phyloP scores from a whole-genome alignment of 2,797 vertebrate genomes.

The Sylvilagus floridanus region DNA sequence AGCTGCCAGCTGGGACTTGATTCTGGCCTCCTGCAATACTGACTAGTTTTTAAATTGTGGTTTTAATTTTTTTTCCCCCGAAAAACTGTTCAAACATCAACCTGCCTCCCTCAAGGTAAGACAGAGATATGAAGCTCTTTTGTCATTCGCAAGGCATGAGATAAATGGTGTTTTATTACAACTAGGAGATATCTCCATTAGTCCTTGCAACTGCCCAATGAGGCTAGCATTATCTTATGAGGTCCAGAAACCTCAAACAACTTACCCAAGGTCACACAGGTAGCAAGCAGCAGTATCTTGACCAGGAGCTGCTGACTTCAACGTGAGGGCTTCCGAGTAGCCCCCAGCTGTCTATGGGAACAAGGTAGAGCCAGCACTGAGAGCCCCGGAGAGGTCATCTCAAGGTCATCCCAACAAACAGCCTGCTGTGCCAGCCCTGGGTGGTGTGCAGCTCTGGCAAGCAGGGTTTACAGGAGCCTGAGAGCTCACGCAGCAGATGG shows the following conservation, averaged over 20 bases:
- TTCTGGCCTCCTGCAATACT: neutral
- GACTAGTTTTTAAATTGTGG: neutral
- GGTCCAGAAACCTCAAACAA: slow-evolving; percentile 26
- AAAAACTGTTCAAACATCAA: neutral
- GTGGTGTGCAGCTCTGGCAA: slow-evolving; percentile 71
- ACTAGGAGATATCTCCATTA: neutral
- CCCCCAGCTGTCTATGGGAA: slow-evolving; percentile 64
- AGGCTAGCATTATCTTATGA: slow-evolving; percentile 7
- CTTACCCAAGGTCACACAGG: slow-evolving; percentile 13
- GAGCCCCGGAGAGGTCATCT: slow-evolving; percentile 67
- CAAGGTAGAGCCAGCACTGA: neutral
- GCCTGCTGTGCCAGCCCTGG: slow-evolving; percentile 75
- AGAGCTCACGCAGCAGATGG: slow-evolving; percentile 46
- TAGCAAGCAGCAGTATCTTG: neutral
- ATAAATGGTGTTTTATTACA: slow-evolving; percentile 37
- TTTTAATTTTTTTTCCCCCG: no score
- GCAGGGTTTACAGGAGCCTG: neutral
- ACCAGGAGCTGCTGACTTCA: neutral
- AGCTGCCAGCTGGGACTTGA: neutral
- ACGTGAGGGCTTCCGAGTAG: slow-evolving; percentile 29
- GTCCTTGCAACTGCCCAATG: neutral
- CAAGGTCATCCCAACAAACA: slow-evolving; percentile 80
- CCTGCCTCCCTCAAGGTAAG: neutral
- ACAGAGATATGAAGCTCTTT: slow-evolving; percentile 33
- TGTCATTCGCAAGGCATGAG: neutral